phyloP scores from a whole-genome alignment of 2,797 vertebrate genomes.

The Fundulus diaphanus region DNA sequence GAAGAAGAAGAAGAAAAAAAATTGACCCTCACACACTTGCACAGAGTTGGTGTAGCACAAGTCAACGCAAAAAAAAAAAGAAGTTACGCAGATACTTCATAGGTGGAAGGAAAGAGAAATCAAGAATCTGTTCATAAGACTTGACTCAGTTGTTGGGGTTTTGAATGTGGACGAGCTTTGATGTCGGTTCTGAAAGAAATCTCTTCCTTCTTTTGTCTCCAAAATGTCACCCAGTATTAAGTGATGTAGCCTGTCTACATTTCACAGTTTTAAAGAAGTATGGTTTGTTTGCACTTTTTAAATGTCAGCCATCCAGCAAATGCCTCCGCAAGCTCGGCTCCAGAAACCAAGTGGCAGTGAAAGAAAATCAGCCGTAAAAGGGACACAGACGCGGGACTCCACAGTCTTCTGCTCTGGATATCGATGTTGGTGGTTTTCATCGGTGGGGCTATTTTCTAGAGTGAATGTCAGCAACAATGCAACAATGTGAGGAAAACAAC shows the following conservation, averaged over 20 bases:
- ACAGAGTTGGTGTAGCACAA: conserved; percentile 41
- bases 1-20: too few relatives aligned
- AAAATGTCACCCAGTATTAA: conserved; percentile 52
- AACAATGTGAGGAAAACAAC: conserved; percentile 57
- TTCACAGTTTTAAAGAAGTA: conserved; percentile 36
- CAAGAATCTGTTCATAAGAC: conserved; percentile 38
- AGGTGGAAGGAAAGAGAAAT: conserved; percentile 34
- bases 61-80: conserved; percentile 34
- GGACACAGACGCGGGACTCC: conserved; percentile 27
- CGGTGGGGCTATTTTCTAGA: conserved; percentile 20
- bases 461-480: conserved; percentile 30
- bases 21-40: conserved; percentile 10
- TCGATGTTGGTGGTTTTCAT: conserved; percentile 19
- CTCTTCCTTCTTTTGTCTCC: conserved; percentile 47
- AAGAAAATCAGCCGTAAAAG: conserved; percentile 32
- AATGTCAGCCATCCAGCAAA: conserved; percentile 47
- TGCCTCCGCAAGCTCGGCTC: conserved; percentile 30
- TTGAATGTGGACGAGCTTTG: conserved; percentile 45
- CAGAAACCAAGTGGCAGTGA: conserved; percentile 14
- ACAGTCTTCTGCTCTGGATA: conserved; percentile 33
- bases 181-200: conserved; percentile 52
- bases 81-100: conserved; percentile 10
- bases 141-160: conserved; percentile 38
- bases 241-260: conserved; percentile 55
- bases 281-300: conserved; percentile 56